phyloP scores from a whole-genome alignment of 2,797 vertebrate genomes.

The Trachops cirrhosus region DNA sequence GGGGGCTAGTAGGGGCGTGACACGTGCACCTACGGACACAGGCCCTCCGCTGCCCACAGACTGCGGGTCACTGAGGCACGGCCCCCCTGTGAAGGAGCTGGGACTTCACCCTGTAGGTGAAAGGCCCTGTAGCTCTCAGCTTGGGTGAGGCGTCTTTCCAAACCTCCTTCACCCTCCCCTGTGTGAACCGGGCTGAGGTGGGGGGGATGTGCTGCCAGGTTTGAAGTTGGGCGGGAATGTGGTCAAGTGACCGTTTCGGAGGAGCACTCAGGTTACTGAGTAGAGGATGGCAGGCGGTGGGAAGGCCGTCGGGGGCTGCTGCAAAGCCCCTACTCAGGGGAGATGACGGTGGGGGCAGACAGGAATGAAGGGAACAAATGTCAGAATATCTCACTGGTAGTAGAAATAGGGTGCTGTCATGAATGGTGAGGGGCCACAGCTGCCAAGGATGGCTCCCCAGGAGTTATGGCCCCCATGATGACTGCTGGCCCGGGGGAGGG shows the following conservation, averaged over 20 bases:
- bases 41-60: accelerated
- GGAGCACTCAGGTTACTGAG: background rate
- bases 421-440: background rate
- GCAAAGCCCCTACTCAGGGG: background rate
- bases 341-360: accelerated
- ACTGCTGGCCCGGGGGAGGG: background rate
- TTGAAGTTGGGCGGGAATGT: background rate
- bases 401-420: background rate
- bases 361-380: background rate
- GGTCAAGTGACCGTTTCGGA: background rate
- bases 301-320: background rate
- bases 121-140: background rate
- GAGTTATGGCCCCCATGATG: accelerated
- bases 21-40: accelerated
- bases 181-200: background rate
- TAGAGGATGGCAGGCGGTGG: accelerated
- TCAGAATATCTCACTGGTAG: background rate
- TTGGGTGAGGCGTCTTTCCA: background rate
- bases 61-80: background rate
- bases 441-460: background rate
- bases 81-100: accelerated
- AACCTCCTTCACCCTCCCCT: background rate
- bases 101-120: background rate
- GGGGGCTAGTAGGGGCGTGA: background rate
- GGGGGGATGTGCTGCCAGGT: no score